phyloP scores from a whole-genome alignment of 2,797 vertebrate species.

The Macroramphosus scolopax region DNA sequence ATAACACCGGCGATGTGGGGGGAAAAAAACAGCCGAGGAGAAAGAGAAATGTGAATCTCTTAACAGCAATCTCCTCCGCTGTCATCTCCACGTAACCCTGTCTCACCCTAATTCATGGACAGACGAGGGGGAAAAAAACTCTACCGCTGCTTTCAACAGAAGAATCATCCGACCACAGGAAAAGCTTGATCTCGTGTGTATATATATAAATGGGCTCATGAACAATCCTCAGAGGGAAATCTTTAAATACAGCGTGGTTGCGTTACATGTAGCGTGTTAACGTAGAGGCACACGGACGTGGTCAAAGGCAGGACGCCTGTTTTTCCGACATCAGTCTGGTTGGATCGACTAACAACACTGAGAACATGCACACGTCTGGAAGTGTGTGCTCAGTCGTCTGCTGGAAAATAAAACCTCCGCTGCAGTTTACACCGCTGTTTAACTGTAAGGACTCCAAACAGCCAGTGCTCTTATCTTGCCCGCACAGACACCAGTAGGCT shows the following conservation, averaged over 20 bases:
- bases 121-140: slow-evolving; percentile 28
- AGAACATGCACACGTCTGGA: slow-evolving; percentile 32
- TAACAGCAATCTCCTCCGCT: slow-evolving; percentile 71
- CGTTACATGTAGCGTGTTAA: slow-evolving; percentile 10
- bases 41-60: slow-evolving; percentile 70
- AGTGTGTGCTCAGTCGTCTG: too few species aligned
- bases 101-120: slow-evolving; percentile 65
- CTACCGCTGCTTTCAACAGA: slow-evolving; percentile 55
- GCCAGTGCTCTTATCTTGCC: slow-evolving; percentile 70
- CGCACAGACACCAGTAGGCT: slow-evolving; percentile 64
- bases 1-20: slow-evolving; percentile 40
- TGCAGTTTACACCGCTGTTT: slow-evolving; percentile 61
- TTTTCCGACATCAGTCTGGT: too few species aligned
- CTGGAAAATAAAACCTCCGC: slow-evolving; percentile 56
- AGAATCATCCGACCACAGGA: slow-evolving; percentile 39
- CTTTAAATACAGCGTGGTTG: slow-evolving; percentile 29
- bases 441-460: slow-evolving; percentile 57
- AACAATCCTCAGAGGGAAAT: slow-evolving; percentile 51
- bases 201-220: slow-evolving; percentile 45
- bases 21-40: slow-evolving; percentile 39
- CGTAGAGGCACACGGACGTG: slow-evolving; percentile 12
- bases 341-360: slow-evolving; percentile 35
- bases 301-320: too few species aligned
- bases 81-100: slow-evolving; percentile 63
- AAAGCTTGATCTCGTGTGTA: slow-evolving; percentile 46